These are phyloP conservation scores for Alexandromys fortis DNA, from an alignment of 2,113 vertebrate species.

Conservation along the genomic window DNA sequence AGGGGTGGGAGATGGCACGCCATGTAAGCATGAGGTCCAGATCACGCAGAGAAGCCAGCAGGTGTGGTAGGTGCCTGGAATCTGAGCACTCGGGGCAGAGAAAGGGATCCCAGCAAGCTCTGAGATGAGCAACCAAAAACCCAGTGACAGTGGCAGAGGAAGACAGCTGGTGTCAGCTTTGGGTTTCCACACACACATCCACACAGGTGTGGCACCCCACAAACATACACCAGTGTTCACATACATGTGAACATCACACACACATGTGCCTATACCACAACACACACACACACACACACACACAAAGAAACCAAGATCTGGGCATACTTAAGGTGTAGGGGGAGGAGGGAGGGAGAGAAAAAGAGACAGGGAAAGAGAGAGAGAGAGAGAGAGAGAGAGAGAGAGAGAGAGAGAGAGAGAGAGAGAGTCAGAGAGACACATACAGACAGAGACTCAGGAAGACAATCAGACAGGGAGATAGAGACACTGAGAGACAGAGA, in stretches of 20 bases:
- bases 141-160: neutral
- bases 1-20: neutral
- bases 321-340: neutral
- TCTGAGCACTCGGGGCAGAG: neutral
- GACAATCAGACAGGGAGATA: neutral
- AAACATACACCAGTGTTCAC: too few species aligned
- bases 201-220: too few species aligned
- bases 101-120: neutral
- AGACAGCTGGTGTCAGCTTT: neutral
- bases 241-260: neutral
- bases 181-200: neutral
- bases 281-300: neutral
- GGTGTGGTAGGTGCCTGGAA: neutral
- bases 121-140: neutral
- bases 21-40: neutral
- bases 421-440: neutral
- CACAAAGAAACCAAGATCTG: neutral
- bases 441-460: neutral
- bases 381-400: neutral
- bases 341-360: neutral
- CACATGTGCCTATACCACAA: too few species aligned
- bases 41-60: neutral
- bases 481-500: neutral
- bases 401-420: neutral
- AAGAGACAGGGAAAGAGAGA: neutral